Evolutionary conservation across 2,888 invertebrate genomes (phyloP), one percentile per base, ranked within the genome.

Genomic region (Andrena bicolor): DNA sequence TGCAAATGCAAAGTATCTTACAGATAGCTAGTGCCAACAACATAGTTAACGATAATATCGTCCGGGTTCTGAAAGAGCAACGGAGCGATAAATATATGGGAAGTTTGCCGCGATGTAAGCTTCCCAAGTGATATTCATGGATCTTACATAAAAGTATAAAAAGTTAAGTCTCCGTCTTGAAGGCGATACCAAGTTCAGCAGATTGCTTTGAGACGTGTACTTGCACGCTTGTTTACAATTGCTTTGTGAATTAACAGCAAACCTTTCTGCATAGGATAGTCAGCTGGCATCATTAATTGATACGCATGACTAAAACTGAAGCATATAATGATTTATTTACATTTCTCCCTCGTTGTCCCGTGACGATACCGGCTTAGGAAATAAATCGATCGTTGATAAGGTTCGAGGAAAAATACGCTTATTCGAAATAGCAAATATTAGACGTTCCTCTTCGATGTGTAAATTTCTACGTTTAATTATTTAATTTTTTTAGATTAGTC

Each of bases 11-110:
- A 2, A 90, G 35, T 58, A 90, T 16, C 35, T 84, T 88, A 51
- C 79, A 86, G 1, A 81, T 28, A 8, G 81, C 82, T 20, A 91
- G 20, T 23, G 88, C 32, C 0, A 90, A 51, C 13, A 90, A 35
- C 72, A 89, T 80, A 58, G 90, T 92, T 7, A 88, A n/a, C 0
- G 71, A 80, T n/a, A 86, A 68, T 20, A 85, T 30, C 20, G 90
- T 1, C 13, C 1, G 1, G 41, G 41, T 41, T 41, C 41, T 41
- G 73, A 30, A 89, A 82, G 65, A 71, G 49, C 58, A 70, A 56
- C 58, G 68, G 30, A 6, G 48, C 32, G 4, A 66, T 64, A 20
- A 53, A 10, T 4, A 23, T 1, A 60, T 10, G 2, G 3, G 10
- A 16, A 28, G 56, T 49, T 7, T 30, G 8, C 10, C 35, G 30